Percentiles rank a stretch among this genome's conserved stretches.
Conservation (phyloP, 2,113 vertebrate genomes). For the Sinocyclocheilus grahami region DNA sequence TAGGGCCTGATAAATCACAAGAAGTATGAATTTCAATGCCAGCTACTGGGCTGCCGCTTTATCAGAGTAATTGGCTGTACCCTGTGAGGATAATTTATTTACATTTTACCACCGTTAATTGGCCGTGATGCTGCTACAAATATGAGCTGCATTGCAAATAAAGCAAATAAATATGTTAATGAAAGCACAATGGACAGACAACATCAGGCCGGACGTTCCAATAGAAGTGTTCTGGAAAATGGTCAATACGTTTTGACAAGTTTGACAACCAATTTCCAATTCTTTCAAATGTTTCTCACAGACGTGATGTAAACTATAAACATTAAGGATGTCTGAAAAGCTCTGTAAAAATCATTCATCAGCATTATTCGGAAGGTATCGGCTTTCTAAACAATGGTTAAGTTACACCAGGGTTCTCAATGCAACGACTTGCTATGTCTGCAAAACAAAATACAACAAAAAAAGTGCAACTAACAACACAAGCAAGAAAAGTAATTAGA, state of each 20-base stretch:
- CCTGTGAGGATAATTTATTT: constrained; percentile 22
- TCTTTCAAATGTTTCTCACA: not conserved
- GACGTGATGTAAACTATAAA: not conserved
- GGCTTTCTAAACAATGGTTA: not conserved
- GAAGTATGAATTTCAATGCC: constrained; percentile 32
- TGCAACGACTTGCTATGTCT: not conserved
- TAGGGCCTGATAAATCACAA: constrained; percentile 47
- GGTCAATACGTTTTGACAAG: not conserved
- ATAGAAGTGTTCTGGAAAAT: not conserved
- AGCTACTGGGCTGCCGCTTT: constrained; percentile 3
- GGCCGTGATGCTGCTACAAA: constrained; percentile 16
- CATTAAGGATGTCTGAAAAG: not conserved
- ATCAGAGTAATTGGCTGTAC: constrained; percentile 36
- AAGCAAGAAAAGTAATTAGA: not conserved
- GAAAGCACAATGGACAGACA: not conserved
- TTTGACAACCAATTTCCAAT: not conserved
- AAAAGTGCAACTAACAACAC: not conserved
- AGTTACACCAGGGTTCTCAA: not conserved
- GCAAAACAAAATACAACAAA: too few relatives aligned
- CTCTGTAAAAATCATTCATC: not conserved
- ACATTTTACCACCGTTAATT: constrained; percentile 38
- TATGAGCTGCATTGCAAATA: constrained; percentile 19
- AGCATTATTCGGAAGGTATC: not conserved
- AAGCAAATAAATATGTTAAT: not conserved
- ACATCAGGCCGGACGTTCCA: not conserved